Evolutionary conservation across 2,113 vertebrate species (phyloP), one percentile per base, ranked within the genome.

Genomic region (Notiomystis cincta): DNA sequence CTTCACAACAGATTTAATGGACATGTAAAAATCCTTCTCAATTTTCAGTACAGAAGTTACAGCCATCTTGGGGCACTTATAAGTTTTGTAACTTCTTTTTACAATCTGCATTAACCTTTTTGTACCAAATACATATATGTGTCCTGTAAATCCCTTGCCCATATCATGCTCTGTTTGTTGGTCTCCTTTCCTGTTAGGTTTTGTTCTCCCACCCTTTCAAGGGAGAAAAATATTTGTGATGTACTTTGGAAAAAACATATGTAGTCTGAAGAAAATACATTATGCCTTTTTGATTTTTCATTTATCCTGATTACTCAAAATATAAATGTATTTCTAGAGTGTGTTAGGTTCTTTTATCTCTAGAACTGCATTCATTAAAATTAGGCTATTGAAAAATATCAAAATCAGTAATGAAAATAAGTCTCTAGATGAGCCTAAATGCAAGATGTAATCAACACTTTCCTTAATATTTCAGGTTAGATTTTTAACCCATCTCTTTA

Each of bases 61-160:
- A 85, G 54, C 16, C 87, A 38, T 87, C 62, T 94, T 62, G 53
- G 25, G 64, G 16, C 9, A 51, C 12, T 69, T 73, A 5, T 75
- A 95, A 86, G 18, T 72, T 94, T 91, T 91, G 31, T 45, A 88
- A 72, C 42, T 87, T 70, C 37, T 48, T 95, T 90, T 92, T 87
- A 88, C 19, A 93, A 27, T 72, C 47, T 80, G 3, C 31, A 65
- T 87, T 82, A 92, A 76, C 10, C 15, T 89, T 94, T 94, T 95
- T 94, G 30, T 69, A 91, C 72, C 22, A 13, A 82, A 87, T 80
- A 44, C 13, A n/a, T 77, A 9, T 38, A 60, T 73, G 28, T 53
- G 51, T 67, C 11, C 65, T 44, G 25, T 60, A 85, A 96, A 73
- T 93, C 25, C 24, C 21, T 54, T 79, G 37, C 13, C 19, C 5